Evolutionary conservation across 1,140 invertebrate species (phyloP), one percentile per base, ranked within the genome.

Genomic region (Cheumatopsyche charites): DNA sequence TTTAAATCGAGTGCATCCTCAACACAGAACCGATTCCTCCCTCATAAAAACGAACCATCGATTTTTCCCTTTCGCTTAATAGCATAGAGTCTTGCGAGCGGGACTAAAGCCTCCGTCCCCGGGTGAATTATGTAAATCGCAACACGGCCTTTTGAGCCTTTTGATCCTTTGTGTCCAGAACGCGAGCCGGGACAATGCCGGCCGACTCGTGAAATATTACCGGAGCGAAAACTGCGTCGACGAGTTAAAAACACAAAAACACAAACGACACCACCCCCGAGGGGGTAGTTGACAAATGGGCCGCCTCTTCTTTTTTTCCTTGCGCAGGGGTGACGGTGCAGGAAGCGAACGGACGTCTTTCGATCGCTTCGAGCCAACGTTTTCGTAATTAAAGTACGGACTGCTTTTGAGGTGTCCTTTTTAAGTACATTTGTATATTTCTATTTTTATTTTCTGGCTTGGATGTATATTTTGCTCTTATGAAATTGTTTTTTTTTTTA

Each of bases 131-230:
- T 52, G 47, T 52, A 52, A 52, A 52, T 52, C 47, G 47, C 47
- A 52, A 52, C 47, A 52, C n/a, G n/a, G 47, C 47, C 47, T 52
- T 36, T 52, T 52, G 47, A 52, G 47, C 47, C 47, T 52, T 52
- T 52, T 52, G 47, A 52, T 52, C 47, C 47, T 52, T 52, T 52
- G 47, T 52, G 47, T 52, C 47, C 47, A 19, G 47, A 19, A 19
- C 15, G 47, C 47, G 47, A 19, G 15, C 47, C 47, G 19, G 47
- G 47, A 52, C 47, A 52, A 52, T 52, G 47, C 47, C 47, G 9
- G 47, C n/a, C 19, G 47, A 52, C 47, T 52, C 47, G 47, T 52
- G 47, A 52, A 52, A 52, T 52, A 52, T 52, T 52, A 52, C 47
- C 5, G 47, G 15, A 19, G 47, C 47, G 19, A 52, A 52, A 52